These are phyloP conservation scores for Globodera rostochiensis DNA, from an alignment of 1,140 invertebrate genomes.

Conservation along the genomic window DNA sequence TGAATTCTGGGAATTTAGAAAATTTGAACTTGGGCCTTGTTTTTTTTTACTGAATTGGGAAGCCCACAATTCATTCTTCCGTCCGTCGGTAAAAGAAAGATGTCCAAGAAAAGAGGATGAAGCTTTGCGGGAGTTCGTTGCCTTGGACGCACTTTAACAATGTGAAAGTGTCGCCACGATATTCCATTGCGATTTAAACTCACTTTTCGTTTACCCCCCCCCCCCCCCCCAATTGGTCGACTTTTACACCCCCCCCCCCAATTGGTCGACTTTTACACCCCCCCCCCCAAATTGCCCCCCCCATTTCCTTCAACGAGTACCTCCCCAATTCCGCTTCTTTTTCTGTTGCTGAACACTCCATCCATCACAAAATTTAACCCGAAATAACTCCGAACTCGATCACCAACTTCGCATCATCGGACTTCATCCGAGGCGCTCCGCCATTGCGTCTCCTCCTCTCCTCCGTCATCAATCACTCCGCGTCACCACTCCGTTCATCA, in stretches of 20 bases:
- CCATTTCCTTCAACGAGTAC: neutral
- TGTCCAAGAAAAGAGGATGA: too few species aligned
- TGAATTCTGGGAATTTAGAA: too few species aligned
- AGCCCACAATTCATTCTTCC: too few species aligned
- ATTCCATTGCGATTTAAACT: too few species aligned
- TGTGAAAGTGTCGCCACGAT: too few species aligned
- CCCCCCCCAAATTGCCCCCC: neutral
- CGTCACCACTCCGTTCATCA: too few species aligned
- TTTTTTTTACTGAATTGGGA: too few species aligned
- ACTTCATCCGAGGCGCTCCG: neutral
- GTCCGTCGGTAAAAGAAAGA: too few species aligned
- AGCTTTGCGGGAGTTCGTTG: too few species aligned
- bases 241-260: neutral
- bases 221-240: neutral
- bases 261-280: neutral
- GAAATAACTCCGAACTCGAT: slow-evolving; percentile 3
- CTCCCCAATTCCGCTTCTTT: neutral
- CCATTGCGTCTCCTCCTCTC: neutral
- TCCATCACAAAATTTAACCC: neutral
- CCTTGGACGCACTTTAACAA: too few species aligned
- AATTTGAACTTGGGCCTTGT: too few species aligned
- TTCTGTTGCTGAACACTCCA: neutral
- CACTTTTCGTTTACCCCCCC: neutral
- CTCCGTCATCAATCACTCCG: neutral
- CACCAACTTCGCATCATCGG: neutral